Evolutionary conservation across 2,113 vertebrate species (phyloP).

Genomic region (Pagrus major): DNA sequence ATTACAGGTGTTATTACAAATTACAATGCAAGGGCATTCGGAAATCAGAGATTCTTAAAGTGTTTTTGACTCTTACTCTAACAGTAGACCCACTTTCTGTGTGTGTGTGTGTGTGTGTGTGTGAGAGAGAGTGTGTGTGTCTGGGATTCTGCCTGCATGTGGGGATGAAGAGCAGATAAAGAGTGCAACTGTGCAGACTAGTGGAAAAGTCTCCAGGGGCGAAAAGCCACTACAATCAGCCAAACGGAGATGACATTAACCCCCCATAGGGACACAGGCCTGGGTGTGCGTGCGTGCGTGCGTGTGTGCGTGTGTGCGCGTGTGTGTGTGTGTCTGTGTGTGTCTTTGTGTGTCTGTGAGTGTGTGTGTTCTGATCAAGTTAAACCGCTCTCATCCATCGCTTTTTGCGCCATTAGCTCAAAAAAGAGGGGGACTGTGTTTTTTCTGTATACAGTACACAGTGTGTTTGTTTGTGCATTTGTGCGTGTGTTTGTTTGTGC

Average conservation of each 20-base stretch:
- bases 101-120: slow-evolving; percentile 1
- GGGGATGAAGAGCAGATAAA: slow-evolving; percentile 56
- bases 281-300: slow-evolving; percentile 41
- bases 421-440: not conserved
- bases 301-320: slow-evolving; percentile 31
- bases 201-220: slow-evolving; percentile 68
- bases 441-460: not conserved
- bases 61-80: not conserved
- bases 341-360: slow-evolving; percentile 30
- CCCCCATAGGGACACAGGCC: slow-evolving; percentile 59
- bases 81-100: not conserved
- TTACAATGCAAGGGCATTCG: slow-evolving; percentile 1
- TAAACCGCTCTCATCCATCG: slow-evolving; percentile 41
- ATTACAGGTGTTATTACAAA: no score
- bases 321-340: not conserved
- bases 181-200: slow-evolving; percentile 53
- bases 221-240: slow-evolving; percentile 72
- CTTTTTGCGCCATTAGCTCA: slow-evolving; percentile 69
- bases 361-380: slow-evolving; percentile 34
- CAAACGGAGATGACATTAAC: slow-evolving; percentile 73
- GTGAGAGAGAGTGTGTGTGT: slow-evolving; percentile 5
- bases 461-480: not conserved
- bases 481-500: not conserved
- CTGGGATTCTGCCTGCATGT: slow-evolving; percentile 30
- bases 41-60: not conserved